A percentile compares a stretch with the other conserved stretches of the same genome.
These are phyloP conservation scores for Discoglossus pictus DNA, from an alignment of 2,797 vertebrate genomes.

Conservation along the genomic window DNA sequence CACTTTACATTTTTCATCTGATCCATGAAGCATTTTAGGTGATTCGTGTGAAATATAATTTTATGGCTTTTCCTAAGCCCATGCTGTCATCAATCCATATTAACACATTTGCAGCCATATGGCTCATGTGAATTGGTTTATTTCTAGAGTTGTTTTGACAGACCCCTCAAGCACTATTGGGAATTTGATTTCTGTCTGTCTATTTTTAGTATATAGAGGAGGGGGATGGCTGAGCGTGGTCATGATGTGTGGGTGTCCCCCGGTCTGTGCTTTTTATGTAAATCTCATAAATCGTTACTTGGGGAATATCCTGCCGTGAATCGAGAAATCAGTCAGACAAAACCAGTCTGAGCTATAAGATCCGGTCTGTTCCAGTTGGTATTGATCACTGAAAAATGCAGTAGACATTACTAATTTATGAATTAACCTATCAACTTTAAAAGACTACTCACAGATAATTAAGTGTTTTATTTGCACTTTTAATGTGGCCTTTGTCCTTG, in stretches of 20 bases:
- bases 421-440: not conserved
- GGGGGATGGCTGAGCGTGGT: not conserved
- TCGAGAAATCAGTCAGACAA: not conserved
- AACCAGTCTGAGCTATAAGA: not conserved
- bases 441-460: no score
- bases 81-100: slow-evolving; percentile 21
- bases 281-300: not conserved
- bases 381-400: slow-evolving; percentile 25
- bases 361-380: not conserved
- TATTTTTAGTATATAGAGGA: slow-evolving; percentile 20
- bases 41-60: slow-evolving; percentile 1
- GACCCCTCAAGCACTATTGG: slow-evolving; percentile 2
- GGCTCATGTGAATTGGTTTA: not conserved
- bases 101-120: not conserved
- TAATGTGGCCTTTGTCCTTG: no score
- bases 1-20: no score
- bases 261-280: not conserved
- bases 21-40: no score
- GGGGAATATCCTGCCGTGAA: slow-evolving; percentile 12
- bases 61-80: not conserved
- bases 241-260: slow-evolving; percentile 1
- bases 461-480: no score
- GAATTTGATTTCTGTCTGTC: slow-evolving; percentile 23
- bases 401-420: not conserved
- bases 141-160: slow-evolving; percentile 2